Conservation (phyloP, 2,113 vertebrate species). For the Sterna hirundo region DNA sequence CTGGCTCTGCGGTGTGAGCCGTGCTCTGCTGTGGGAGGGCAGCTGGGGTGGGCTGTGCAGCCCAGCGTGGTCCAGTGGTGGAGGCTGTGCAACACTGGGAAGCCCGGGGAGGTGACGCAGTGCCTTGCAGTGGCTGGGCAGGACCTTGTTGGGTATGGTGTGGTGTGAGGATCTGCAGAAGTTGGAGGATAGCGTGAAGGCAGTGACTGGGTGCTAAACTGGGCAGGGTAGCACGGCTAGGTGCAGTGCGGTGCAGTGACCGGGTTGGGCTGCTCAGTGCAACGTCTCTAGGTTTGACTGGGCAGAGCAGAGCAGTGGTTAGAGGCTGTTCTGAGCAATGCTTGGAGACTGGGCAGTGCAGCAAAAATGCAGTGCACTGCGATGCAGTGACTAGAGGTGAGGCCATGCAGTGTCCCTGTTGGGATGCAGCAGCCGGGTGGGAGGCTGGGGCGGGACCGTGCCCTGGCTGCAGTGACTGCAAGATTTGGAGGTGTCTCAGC, state of each 20-base stretch:
- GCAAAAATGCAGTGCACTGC: neutral
- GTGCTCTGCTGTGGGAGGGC: neutral
- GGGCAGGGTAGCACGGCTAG: neutral
- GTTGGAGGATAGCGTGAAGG: neutral
- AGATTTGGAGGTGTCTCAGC: neutral
- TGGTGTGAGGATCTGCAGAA: neutral
- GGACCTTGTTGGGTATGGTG: neutral
- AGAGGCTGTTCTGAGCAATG: neutral
- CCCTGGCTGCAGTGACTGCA: neutral
- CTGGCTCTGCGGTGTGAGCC: neutral
- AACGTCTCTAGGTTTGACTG: neutral
- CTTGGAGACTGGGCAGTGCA: neutral
- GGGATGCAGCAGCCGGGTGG: neutral
- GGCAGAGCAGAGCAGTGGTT: neutral
- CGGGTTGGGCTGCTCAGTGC: neutral
- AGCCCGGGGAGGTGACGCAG: too few species aligned
- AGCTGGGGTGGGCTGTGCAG: neutral
- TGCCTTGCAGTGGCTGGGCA: neutral
- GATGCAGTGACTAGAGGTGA: rapidly evolving
- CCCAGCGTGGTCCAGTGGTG: neutral
- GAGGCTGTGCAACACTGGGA: neutral
- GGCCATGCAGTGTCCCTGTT: neutral
- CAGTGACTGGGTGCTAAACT: neutral
- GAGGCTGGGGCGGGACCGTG: too few species aligned
- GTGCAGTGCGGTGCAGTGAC: neutral